phyloP scores from a whole-genome alignment of 2,113 vertebrate species.

The Fregetta grallaria region DNA sequence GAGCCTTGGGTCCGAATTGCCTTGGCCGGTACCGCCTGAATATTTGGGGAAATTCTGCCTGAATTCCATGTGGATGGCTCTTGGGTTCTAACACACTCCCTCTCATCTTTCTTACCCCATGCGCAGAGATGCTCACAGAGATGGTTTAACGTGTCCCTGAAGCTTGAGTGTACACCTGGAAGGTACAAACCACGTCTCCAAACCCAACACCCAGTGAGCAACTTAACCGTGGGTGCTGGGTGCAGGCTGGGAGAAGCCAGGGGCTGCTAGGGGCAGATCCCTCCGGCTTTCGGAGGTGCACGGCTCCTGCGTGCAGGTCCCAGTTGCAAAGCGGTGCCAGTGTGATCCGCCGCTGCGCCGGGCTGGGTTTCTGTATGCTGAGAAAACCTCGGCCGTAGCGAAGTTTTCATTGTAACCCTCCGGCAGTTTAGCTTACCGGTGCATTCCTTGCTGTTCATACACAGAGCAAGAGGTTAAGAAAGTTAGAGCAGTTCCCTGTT shows the following conservation, averaged over 20 bases:
- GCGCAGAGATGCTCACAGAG: neutral
- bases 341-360: neutral
- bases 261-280: neutral
- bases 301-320: neutral
- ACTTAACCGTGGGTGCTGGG: neutral
- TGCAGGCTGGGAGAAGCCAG: neutral
- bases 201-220: neutral
- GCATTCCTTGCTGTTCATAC: neutral
- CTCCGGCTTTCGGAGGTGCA: neutral
- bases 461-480: neutral
- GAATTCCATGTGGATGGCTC: conserved; percentile 52
- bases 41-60: neutral
- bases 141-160: neutral
- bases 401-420: neutral
- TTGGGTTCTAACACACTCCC: neutral
- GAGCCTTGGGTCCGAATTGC: neutral
- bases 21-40: neutral
- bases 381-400: neutral
- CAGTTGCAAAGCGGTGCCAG: neutral
- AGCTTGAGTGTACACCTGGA: neutral
- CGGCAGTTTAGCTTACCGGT: neutral
- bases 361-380: neutral
- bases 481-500: neutral
- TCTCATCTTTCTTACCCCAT: neutral
- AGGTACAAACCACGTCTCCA: neutral